Conservation (phyloP, 2,797 vertebrate genomes). For the Phoeniculus purpureus region DNA sequence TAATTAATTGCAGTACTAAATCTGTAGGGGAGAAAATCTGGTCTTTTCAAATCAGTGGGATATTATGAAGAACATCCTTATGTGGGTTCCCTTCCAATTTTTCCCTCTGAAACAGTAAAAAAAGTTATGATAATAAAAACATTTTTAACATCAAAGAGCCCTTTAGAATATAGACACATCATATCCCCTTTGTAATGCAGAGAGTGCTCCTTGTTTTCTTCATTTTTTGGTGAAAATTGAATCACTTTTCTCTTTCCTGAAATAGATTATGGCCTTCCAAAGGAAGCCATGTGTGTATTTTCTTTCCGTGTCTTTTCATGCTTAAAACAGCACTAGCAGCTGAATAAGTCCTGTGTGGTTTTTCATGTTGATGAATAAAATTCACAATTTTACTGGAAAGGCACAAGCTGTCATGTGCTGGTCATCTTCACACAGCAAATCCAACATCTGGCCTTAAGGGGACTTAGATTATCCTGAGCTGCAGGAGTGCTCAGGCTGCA, state of each 20-base stretch:
- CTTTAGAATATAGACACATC: neutral
- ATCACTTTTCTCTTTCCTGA: neutral
- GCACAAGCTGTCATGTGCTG: neutral
- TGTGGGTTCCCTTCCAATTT: neutral
- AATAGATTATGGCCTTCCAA: neutral
- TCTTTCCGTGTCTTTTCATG: neutral
- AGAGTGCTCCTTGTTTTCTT: neutral
- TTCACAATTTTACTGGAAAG: neutral
- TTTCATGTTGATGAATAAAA: neutral
- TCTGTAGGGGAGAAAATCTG: neutral
- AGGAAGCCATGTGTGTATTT: neutral
- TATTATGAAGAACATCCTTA: neutral
- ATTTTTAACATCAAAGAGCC: neutral
- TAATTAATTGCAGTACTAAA: slow-evolving; percentile 37
- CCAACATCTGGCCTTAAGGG: neutral
- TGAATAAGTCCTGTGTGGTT: neutral
- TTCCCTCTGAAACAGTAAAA: neutral
- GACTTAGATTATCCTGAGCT: neutral
- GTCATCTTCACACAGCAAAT: neutral
- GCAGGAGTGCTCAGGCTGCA: neutral
- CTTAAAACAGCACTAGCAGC: neutral
- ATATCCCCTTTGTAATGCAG: neutral
- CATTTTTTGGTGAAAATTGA: neutral
- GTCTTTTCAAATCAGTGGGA: slow-evolving; percentile 26
- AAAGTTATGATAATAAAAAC: neutral